Conservation (phyloP, 2,888 invertebrate species). For the Leptopterna dolabrata region DNA sequence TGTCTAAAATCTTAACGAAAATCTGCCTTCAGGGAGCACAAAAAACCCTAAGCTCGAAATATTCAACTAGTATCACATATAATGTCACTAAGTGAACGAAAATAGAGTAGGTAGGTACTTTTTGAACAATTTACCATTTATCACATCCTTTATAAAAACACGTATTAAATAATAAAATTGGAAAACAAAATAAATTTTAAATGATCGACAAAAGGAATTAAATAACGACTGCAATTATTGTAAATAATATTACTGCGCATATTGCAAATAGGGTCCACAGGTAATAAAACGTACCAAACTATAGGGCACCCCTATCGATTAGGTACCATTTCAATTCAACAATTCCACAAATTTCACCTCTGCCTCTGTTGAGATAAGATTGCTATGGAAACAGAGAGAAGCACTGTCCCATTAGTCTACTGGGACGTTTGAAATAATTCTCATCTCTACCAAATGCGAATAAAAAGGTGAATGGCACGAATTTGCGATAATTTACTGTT, state of each 20-base stretch:
- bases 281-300: too few species aligned
- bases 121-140: conserved; percentile 11
- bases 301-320: too few species aligned
- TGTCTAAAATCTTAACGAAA: not conserved
- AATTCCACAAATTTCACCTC: too few species aligned
- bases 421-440: too few species aligned
- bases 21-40: not conserved
- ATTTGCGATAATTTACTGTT: too few species aligned
- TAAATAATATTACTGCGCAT: too few species aligned
- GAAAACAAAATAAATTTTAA: not conserved
- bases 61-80: conserved; percentile 44
- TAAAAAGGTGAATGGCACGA: too few species aligned
- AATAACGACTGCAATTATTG: not conserved
- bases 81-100: conserved; percentile 45
- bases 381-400: too few species aligned
- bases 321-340: too few species aligned
- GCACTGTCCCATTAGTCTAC: too few species aligned
- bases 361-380: too few species aligned
- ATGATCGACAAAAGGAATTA: not conserved
- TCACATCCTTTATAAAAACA: conserved; percentile 2
- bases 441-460: too few species aligned
- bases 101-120: conserved; percentile 1
- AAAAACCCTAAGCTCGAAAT: not conserved
- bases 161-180: not conserved
- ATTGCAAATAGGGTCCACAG: not conserved